Percentiles rank a stretch among this genome's conserved stretches.
Evolutionary conservation across 2,888 invertebrate genomes (phyloP).

Genomic region (Chrysina gloriosa): DNA sequence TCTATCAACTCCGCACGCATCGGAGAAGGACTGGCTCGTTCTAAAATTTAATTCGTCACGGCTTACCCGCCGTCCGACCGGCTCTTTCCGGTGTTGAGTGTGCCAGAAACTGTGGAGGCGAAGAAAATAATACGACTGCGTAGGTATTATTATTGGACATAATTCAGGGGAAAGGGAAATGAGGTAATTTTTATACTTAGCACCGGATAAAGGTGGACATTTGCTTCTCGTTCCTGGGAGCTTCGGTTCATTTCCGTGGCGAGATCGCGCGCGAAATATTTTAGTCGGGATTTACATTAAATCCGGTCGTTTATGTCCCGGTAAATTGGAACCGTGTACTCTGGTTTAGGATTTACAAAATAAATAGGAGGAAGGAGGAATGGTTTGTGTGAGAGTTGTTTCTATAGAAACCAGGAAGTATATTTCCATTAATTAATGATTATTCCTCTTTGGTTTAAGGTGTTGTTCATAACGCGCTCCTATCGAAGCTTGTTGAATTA

Average conservation of each 20-base stretch:
- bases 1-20: too few relatives aligned
- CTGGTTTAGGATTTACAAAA: neutral
- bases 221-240: constrained; percentile 5
- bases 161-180: constrained; percentile 31
- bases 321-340: constrained; percentile 14
- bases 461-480: too few relatives aligned
- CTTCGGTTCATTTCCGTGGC: constrained; percentile 26
- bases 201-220: constrained; percentile 19
- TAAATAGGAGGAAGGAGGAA: neutral
- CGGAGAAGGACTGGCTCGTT: too few relatives aligned
- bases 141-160: constrained; percentile 21
- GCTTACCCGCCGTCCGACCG: neutral
- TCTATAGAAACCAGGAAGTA: too few relatives aligned
- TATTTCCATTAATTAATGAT: too few relatives aligned
- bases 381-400: too few relatives aligned
- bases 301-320: constrained; percentile 10
- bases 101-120: neutral
- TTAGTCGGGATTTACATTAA: constrained; percentile 27
- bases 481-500: too few relatives aligned
- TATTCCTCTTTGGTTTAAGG: too few relatives aligned
- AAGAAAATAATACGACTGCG: neutral
- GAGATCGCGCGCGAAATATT: constrained; percentile 10
- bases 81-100: too few relatives aligned
- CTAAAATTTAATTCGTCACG: neutral
- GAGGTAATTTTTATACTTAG: constrained; percentile 35